These are phyloP conservation scores for Phallusia fumigata DNA, from an alignment of 23 tunicate genomes.

Conservation along the genomic window DNA sequence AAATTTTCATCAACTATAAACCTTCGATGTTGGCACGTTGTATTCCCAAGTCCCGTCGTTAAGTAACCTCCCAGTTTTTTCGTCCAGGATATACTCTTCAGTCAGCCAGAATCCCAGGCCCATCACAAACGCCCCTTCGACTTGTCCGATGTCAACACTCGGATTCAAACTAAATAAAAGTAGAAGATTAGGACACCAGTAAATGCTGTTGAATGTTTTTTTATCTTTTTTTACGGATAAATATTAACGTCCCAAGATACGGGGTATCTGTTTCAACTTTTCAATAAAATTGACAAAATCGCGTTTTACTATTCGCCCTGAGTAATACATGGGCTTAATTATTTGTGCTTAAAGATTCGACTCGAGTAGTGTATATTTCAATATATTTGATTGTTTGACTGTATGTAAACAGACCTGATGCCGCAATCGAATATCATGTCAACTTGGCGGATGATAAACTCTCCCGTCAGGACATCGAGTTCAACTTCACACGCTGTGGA, in stretches of 20 bases:
- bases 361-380: too few relatives aligned
- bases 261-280: too few relatives aligned
- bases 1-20: background rate
- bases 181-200: too few relatives aligned
- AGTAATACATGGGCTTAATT: too few relatives aligned
- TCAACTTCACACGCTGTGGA: slow-evolving; percentile 70
- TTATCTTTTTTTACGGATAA: too few relatives aligned
- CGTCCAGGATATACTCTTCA: slow-evolving; percentile 39
- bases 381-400: too few relatives aligned
- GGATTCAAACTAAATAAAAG: slow-evolving; percentile 54
- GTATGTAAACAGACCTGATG: slow-evolving; percentile 53
- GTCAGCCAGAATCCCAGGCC: slow-evolving; percentile 61
- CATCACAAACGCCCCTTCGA: slow-evolving; percentile 79
- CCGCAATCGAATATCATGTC: slow-evolving; percentile 79
- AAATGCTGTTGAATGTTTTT: too few relatives aligned
- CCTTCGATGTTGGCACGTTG: slow-evolving; percentile 67
- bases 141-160: slow-evolving; percentile 72
- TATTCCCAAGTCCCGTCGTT: slow-evolving; percentile 67
- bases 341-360: too few relatives aligned
- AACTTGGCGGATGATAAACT: slow-evolving; percentile 36
- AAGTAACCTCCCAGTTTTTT: slow-evolving; percentile 41
- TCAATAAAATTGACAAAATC: too few relatives aligned
- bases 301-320: too few relatives aligned
- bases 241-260: too few relatives aligned
- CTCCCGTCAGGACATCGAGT: slow-evolving; percentile 80